phyloP scores from a whole-genome alignment of 2,888 invertebrate species.

The Ommatoiulus sabulosus region DNA sequence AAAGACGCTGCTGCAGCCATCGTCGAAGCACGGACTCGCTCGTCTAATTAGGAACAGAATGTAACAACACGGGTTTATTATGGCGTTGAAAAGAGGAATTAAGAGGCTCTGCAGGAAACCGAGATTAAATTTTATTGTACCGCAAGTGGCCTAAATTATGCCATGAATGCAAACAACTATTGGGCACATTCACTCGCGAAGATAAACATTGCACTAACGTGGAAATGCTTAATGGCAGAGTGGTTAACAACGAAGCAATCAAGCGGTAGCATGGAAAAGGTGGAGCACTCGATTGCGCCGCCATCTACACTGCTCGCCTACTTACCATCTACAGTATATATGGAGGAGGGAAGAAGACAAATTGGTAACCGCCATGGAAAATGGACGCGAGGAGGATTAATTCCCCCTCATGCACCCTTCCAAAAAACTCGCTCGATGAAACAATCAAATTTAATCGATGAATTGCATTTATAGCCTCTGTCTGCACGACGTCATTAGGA shows the following conservation, averaged over 20 bases:
- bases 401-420: neutral
- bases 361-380: slow-evolving; percentile 21
- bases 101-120: slow-evolving; percentile 51
- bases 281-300: slow-evolving; percentile 47
- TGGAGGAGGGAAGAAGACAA: neutral
- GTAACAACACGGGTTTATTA: slow-evolving; percentile 52
- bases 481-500: neutral
- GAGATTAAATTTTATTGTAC: slow-evolving; percentile 55
- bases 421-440: neutral
- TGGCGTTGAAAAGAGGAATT: slow-evolving; percentile 51
- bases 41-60: slow-evolving; percentile 49
- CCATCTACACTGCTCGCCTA: slow-evolving; percentile 9
- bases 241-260: slow-evolving; percentile 51
- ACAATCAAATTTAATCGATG: slow-evolving; percentile 34
- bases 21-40: slow-evolving; percentile 14
- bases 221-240: slow-evolving; percentile 39
- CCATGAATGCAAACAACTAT: slow-evolving; percentile 55
- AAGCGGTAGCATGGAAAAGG: slow-evolving; percentile 52
- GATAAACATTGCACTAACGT: slow-evolving; percentile 52
- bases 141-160: slow-evolving; percentile 56
- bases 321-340: neutral
- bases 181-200: slow-evolving; percentile 44
- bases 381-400: slow-evolving; percentile 10
- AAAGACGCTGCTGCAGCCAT: slow-evolving; percentile 10
- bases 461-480: neutral